Conservation (phyloP, 1,140 invertebrate genomes). For the Magallana ariakensis region DNA sequence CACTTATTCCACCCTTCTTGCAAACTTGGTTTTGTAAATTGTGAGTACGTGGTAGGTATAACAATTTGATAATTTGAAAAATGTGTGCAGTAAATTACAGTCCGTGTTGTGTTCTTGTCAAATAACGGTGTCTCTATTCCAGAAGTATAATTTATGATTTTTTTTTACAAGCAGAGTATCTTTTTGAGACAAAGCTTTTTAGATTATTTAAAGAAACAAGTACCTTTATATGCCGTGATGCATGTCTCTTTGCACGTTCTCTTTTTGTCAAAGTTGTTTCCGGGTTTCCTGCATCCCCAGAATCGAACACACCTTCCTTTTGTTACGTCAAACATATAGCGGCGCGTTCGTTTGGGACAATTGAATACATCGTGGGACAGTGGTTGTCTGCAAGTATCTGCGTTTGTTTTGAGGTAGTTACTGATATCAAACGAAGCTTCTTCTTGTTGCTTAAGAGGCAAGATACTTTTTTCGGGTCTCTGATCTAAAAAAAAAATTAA, state of each 20-base stretch:
- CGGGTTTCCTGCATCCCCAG: slow-evolving; percentile 41
- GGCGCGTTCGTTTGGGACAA: not conserved
- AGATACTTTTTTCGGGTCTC: not conserved
- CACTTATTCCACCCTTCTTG: not conserved
- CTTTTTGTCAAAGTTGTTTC: slow-evolving; percentile 46
- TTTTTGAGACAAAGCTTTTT: too few species aligned
- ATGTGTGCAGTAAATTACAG: too few species aligned
- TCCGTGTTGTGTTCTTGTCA: too few species aligned
- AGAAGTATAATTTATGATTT: too few species aligned
- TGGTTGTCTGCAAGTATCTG: not conserved
- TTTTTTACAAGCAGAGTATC: too few species aligned
- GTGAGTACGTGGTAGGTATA: too few species aligned
- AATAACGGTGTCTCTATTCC: too few species aligned
- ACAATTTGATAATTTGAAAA: too few species aligned
- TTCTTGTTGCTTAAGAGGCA: not conserved
- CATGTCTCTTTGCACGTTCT: slow-evolving; percentile 51
- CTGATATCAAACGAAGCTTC: not conserved
- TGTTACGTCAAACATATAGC: slow-evolving; percentile 48
- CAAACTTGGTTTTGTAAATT: too few species aligned
- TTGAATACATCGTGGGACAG: not conserved
- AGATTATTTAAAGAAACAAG: not conserved
- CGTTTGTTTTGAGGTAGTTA: not conserved
- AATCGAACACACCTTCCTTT: slow-evolving; percentile 47
- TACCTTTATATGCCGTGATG: slow-evolving; percentile 5
- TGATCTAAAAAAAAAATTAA: not conserved